These are phyloP conservation scores for Macrostomum cliftonense DNA, from an alignment of 2,888 invertebrate genomes.

Conservation along the genomic window DNA sequence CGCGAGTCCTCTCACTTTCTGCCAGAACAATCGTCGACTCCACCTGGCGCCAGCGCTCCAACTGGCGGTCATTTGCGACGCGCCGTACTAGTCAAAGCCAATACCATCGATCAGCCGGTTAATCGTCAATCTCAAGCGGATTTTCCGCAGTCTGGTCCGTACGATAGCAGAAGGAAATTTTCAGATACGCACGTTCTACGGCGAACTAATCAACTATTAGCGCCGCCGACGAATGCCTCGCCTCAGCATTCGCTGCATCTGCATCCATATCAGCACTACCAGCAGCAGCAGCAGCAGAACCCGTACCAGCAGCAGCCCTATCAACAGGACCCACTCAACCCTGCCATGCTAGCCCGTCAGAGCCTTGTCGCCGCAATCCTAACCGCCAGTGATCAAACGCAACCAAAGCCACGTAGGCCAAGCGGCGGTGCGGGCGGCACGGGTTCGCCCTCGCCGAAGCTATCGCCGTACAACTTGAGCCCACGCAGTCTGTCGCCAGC, in stretches of 20 bases:
- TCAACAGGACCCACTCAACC: background rate
- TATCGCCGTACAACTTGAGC: slow-evolving; percentile 7
- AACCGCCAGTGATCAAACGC: no score
- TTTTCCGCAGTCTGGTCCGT: no score
- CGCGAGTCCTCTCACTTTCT: background rate
- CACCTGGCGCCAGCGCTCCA: background rate
- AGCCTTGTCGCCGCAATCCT: no score
- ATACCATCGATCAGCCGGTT: background rate
- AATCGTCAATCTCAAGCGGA: no score
- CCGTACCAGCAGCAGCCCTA: background rate
- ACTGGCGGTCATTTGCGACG: background rate
- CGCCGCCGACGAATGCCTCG: background rate
- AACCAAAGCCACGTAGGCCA: no score
- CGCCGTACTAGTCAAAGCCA: slow-evolving; percentile 3
- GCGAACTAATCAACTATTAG: background rate
- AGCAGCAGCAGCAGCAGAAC: background rate
- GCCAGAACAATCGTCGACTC: background rate
- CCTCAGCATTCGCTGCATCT: background rate
- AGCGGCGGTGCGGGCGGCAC: no score
- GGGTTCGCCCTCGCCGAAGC: background rate
- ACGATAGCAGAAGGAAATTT: background rate
- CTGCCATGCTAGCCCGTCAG: no score
- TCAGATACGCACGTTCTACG: background rate
- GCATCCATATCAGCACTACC: background rate
- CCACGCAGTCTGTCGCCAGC: slow-evolving; percentile 3